Evolutionary conservation across 2,797 vertebrate species (phyloP), one percentile per base, ranked within the genome.

Genomic region (Labeo calbasu): DNA sequence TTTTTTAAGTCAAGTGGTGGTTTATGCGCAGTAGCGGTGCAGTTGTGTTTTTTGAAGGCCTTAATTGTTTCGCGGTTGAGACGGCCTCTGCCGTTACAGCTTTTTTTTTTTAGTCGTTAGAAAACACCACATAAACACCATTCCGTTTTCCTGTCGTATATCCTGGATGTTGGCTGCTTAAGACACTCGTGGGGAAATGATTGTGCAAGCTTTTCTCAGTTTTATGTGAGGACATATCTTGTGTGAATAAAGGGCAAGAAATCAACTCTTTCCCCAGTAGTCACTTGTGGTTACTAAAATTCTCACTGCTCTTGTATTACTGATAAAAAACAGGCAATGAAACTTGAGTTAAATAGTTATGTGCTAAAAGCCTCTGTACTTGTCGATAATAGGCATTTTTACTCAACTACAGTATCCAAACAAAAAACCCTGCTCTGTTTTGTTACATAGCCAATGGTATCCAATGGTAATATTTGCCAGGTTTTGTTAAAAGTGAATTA

Each of bases 1-100:
- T 86, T 77, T 66, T 82, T 84, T 46, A 71, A 55, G 57, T 83
- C 51, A 72, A 69, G 68, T 69, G 75, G 82, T 86, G 76, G 76
- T 85, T 84, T 59, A 77, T 76, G 43, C 1, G 36, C 23, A 61
- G 65, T 68, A 48, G 79, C 14, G 15, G 23, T 51, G 17, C 72
- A 77, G 69, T 48, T 32, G 57, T 70, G 28, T 66, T 76, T 17
- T 46, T 70, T 77, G n/a, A 83, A 71, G 50, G 50, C 46, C 28
- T 32, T 78, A 63, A 61, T 77, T 51, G 59, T 50, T 70, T 77
- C 68, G 81, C 55, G 66, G 78, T 40, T 57, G 25, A 50, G 40
- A 65, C 36, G 5, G n/a, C 70, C 61, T 61, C 25, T 25, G 21
- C 61, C 43, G 14, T 28, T 84, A 51, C 57, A 36, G 21, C 32